Conservation (phyloP, 2,888 invertebrate genomes). For the Rugalucina vietnamica region DNA sequence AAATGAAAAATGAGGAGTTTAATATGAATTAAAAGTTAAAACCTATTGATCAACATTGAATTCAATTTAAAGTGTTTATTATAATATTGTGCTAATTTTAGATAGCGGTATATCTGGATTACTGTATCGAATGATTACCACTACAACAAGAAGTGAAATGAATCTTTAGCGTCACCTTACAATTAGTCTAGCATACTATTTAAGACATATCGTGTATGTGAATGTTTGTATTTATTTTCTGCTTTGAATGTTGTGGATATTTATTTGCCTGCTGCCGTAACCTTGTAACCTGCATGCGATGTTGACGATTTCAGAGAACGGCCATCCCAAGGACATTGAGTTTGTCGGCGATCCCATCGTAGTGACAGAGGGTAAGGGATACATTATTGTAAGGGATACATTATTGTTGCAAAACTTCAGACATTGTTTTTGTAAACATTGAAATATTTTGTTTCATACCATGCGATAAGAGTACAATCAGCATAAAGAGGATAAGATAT, state of each 20-base stretch:
- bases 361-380: constrained; percentile 76
- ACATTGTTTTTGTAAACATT: too few relatives aligned
- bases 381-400: too few relatives aligned
- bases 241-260: not conserved
- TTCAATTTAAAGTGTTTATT: not conserved
- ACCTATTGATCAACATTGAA: not conserved
- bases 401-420: too few relatives aligned
- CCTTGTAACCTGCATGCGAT: constrained; percentile 8
- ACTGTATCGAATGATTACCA: not conserved
- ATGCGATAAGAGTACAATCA: too few relatives aligned
- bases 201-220: not conserved
- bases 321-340: constrained; percentile 67
- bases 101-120: not conserved
- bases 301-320: constrained; percentile 72
- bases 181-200: not conserved
- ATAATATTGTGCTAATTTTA: not conserved
- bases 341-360: constrained; percentile 70
- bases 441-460: too few relatives aligned
- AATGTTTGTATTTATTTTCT: not conserved
- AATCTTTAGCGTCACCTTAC: not conserved
- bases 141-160: too few relatives aligned
- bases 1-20: too few relatives aligned
- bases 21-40: not conserved
- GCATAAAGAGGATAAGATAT: too few relatives aligned
- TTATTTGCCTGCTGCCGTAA: not conserved